These are phyloP conservation scores for Epinephelus lanceolatus DNA, from an alignment of 2,113 vertebrate genomes.

Conservation along the genomic window DNA sequence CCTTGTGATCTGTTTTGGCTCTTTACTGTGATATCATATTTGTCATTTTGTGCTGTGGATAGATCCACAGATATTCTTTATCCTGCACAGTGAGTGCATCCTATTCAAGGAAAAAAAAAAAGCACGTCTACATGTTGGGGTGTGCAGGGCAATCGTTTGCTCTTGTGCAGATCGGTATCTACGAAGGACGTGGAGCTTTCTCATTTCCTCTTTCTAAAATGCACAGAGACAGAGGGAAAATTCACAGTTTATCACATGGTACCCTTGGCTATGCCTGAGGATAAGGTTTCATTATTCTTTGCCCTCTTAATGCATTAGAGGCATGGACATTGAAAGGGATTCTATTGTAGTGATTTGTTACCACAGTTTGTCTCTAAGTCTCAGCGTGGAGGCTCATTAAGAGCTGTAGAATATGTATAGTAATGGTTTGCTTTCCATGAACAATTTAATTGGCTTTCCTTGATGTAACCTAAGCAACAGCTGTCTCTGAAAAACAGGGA, in stretches of 20 bases:
- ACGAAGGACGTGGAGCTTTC: constrained; percentile 35
- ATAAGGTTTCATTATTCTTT: constrained; percentile 32
- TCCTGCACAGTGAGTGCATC: constrained; percentile 24
- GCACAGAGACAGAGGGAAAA: constrained; percentile 22
- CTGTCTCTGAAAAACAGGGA: constrained; percentile 26
- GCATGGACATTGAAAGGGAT: background rate
- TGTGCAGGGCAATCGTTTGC: constrained; percentile 32
- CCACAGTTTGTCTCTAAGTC: constrained; percentile 11
- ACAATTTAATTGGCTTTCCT: constrained; percentile 16
- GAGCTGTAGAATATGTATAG: constrained; percentile 10
- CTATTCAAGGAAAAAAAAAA: constrained; percentile 24
- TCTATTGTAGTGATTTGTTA: constrained; percentile 15
- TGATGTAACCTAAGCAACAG: constrained; percentile 28
- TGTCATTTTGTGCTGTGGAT: constrained; percentile 30
- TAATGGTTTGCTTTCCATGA: constrained; percentile 27
- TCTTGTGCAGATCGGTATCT: constrained; percentile 33
- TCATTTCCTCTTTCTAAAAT: constrained; percentile 32
- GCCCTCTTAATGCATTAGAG: constrained; percentile 3
- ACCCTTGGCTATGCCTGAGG: constrained; percentile 32
- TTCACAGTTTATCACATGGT: constrained; percentile 4
- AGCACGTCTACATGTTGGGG: background rate
- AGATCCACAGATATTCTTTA: constrained; percentile 34
- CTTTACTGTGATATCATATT: constrained; percentile 13
- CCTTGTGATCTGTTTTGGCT: constrained; percentile 7
- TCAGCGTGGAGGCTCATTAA: constrained; percentile 35